Evolutionary conservation across 2,113 vertebrate species (phyloP).

Genomic region (mouse (Mus musculus)): DNA sequence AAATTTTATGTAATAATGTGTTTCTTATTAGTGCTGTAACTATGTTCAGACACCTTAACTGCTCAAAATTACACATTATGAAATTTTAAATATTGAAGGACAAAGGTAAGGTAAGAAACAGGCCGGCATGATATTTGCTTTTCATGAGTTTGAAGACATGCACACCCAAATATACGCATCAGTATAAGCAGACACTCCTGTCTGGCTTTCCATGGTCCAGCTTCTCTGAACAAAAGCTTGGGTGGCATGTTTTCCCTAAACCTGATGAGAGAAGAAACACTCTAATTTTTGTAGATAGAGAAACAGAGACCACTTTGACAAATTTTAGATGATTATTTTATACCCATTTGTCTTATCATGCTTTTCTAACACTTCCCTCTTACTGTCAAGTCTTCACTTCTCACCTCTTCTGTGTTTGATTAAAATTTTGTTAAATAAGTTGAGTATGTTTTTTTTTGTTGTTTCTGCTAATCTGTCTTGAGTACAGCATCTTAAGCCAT

Average conservation of each 20-base stretch:
- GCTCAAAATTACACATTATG: not conserved
- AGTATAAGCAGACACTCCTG: not conserved
- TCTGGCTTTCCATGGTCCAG: not conserved
- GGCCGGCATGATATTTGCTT: not conserved
- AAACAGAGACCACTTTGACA: not conserved
- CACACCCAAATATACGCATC: accelerated
- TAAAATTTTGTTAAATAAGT: not conserved
- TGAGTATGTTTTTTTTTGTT: not conserved
- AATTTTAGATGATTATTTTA: no score
- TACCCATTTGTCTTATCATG: not conserved
- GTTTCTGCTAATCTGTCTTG: not conserved
- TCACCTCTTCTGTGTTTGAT: not conserved
- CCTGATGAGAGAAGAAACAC: not conserved
- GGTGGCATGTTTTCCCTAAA: not conserved
- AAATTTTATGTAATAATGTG: not conserved
- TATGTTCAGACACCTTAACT: not conserved
- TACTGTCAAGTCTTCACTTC: not conserved
- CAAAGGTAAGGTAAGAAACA: not conserved
- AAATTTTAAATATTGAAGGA: not conserved
- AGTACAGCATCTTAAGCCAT: not conserved
- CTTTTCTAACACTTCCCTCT: not conserved
- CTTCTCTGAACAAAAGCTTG: not conserved
- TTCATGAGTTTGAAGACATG: not conserved
- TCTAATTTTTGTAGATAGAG: not conserved
- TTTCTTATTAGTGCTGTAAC: not conserved